Evolutionary conservation across 2,888 invertebrate genomes (phyloP).

Genomic region (Antheraea assamensis): DNA sequence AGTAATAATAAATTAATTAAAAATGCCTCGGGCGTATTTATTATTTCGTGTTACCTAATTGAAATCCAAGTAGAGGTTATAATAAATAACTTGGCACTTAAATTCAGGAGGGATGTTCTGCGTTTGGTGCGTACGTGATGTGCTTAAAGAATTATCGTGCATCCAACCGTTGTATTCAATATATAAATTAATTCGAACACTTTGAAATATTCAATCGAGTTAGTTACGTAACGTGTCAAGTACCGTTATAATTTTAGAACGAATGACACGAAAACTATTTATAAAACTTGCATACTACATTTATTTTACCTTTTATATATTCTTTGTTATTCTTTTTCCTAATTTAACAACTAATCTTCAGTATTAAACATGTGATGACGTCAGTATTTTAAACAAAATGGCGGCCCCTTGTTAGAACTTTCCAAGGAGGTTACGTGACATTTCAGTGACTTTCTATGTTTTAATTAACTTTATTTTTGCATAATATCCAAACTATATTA

Average conservation of each 20-base stretch:
- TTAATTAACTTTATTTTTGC: too few relatives aligned
- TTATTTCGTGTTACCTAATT: neutral
- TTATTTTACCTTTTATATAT: neutral
- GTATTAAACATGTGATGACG: too few relatives aligned
- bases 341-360: too few relatives aligned
- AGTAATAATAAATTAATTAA: neutral
- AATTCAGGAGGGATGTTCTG: conserved; percentile 8
- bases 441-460: too few relatives aligned
- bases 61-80: conserved; percentile 8
- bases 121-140: conserved; percentile 11
- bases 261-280: neutral
- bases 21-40: neutral
- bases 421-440: too few relatives aligned
- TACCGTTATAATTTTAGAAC: conserved; percentile 1
- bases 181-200: neutral
- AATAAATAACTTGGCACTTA: conserved; percentile 10
- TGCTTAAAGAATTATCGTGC: neutral
- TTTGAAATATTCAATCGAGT: conserved; percentile 1
- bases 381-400: too few relatives aligned
- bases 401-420: too few relatives aligned
- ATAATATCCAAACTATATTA: too few relatives aligned
- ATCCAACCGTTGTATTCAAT: conserved; percentile 7
- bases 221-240: neutral
- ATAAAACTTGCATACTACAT: neutral
- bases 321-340: neutral